Evolutionary conservation across 2,113 vertebrate species (phyloP), one percentile per base, ranked within the genome.

Genomic region (Donacobius atricapilla): DNA sequence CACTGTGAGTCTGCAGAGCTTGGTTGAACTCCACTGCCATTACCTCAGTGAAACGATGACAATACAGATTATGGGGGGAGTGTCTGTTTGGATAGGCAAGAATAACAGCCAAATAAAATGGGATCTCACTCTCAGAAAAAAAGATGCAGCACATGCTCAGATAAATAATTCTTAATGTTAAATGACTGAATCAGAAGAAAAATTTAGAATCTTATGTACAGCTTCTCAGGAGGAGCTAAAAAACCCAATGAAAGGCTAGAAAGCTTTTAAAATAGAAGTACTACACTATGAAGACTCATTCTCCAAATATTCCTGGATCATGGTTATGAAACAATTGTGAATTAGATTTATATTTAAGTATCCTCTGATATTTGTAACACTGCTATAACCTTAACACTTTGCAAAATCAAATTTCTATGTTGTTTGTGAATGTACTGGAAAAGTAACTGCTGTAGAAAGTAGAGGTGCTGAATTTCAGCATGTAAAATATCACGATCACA

Each of bases 61-160:
- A 65, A 10, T 2, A 4, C 10, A 56, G 42, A 53, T 56, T 44
- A 48, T 12, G 4, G 18, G 13, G 4, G 17, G 2, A 3, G 1
- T 23, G 17, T 28, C 23, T 75, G 6, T 30, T 9, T 65, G n/a
- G 25, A 45, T 6, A 39, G 28, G 68, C 0, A 0, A 70, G 17
- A 87, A n/a, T 15, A 78, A 35, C 27, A 82, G 7, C n/a, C 23
- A 45, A 81, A 66, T 27, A 63, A 82, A 73, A n/a, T 10, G 54
- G 83, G 23, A 45, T 33, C 42, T 81, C 21, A 6, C 11, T 25
- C 39, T n/a, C 22, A 15, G 27, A 65, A 44, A 53, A 27, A 42
- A 45, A 40, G n/a, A 61, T 9, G 24, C 13, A 57, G 64, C 27
- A 70, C 6, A 37, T 51, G 19, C 13, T 75, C 30, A 76, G 10